Evolutionary conservation across 2,888 invertebrate species (phyloP).

Genomic region (Leucophora obtusa): DNA sequence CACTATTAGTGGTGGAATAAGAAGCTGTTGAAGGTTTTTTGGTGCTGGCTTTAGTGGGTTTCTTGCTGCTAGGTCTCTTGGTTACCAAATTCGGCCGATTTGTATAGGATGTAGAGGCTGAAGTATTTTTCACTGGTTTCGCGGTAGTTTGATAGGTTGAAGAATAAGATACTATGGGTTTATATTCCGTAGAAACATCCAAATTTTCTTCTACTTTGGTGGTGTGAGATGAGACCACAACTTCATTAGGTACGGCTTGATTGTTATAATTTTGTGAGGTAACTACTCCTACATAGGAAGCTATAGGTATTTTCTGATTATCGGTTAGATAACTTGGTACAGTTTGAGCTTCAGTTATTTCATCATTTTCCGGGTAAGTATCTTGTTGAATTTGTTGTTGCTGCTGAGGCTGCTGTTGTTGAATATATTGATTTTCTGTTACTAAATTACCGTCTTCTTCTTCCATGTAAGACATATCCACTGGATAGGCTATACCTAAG

Average conservation of each 20-base stretch:
- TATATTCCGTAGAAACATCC: conserved; percentile 63
- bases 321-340: conserved; percentile 33
- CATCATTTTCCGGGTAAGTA: conserved; percentile 38
- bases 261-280: conserved; percentile 72
- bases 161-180: conserved; percentile 50
- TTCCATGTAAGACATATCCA: conserved; percentile 73
- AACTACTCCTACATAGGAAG: conserved; percentile 72
- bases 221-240: conserved; percentile 73
- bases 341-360: conserved; percentile 31
- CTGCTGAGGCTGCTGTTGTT: conserved; percentile 3
- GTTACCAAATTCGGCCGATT: conserved; percentile 50
- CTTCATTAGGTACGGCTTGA: conserved; percentile 69
- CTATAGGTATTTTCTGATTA: conserved; percentile 66
- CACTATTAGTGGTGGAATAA: conserved; percentile 39
- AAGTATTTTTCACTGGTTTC: conserved; percentile 31
- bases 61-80: conserved; percentile 52
- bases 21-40: conserved; percentile 24
- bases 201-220: conserved; percentile 72
- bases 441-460: conserved; percentile 68
- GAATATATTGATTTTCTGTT: background rate
- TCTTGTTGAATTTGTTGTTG: conserved; percentile 51
- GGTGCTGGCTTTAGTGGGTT: conserved; percentile 57
- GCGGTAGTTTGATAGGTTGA: conserved; percentile 46
- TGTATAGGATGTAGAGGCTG: conserved; percentile 2
- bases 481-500: conserved; percentile 75